Evolutionary conservation across 2,113 vertebrate species (phyloP).

Genomic region (Trichechus manatus): DNA sequence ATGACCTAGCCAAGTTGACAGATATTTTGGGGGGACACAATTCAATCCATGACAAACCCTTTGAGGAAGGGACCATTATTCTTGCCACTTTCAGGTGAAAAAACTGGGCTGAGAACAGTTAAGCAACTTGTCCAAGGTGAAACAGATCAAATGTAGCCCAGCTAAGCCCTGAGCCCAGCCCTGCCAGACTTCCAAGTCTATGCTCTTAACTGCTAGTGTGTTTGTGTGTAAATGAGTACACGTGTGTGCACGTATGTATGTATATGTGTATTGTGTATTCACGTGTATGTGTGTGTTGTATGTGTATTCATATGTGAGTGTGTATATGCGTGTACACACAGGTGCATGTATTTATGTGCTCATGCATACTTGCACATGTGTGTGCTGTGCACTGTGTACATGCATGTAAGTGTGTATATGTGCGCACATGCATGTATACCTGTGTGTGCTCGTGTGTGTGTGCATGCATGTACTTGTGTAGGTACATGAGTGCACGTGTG

Average conservation of each 20-base stretch:
- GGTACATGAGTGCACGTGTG: not conserved
- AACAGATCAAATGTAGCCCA: rapidly evolving
- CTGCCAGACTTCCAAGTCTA: rapidly evolving
- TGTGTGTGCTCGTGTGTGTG: not conserved
- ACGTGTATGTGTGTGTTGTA: not conserved
- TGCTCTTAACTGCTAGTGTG: not conserved
- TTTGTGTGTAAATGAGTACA: too few relatives aligned
- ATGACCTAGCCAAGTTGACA: too few relatives aligned
- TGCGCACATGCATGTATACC: not conserved
- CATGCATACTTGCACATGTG: rapidly evolving
- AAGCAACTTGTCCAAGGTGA: not conserved
- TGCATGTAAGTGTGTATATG: too few relatives aligned
- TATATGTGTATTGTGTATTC: too few relatives aligned
- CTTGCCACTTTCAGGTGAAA: not conserved
- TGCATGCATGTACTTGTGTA: too few relatives aligned
- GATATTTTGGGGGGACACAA: too few relatives aligned
- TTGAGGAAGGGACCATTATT: rapidly evolving
- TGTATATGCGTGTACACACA: not conserved
- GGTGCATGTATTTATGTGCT: not conserved
- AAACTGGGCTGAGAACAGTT: not conserved
- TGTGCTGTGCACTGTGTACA: rapidly evolving
- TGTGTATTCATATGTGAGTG: too few relatives aligned
- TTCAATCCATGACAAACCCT: too few relatives aligned
- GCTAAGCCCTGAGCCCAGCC: not conserved
- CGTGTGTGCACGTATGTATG: too few relatives aligned